These are phyloP conservation scores for Clarias fuscus DNA, from an alignment of 2,797 vertebrate genomes.

Conservation along the genomic window DNA sequence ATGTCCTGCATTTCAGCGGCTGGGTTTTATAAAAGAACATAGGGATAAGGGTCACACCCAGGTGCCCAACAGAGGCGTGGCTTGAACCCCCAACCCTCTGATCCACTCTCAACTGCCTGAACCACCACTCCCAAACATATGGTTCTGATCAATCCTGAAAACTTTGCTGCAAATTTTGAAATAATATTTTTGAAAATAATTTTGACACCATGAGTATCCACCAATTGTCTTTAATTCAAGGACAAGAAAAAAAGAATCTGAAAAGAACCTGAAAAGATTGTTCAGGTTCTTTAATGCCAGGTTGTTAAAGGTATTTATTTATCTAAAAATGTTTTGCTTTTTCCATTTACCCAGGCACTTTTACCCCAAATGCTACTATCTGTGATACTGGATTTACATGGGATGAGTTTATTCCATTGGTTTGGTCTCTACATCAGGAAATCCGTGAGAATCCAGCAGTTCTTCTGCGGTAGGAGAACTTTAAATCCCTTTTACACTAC, in stretches of 20 bases:
- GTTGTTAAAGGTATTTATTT: neutral
- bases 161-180: neutral
- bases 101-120: no score
- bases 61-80: no score
- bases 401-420: conserved; percentile 60
- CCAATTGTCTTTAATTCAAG: neutral
- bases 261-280: neutral
- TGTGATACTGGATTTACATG: conserved; percentile 70
- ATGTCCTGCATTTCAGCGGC: no score
- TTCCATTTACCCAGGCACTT: conserved; percentile 60
- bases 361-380: conserved; percentile 31
- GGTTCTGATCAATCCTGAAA: neutral
- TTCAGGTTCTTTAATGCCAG: neutral
- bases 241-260: neutral
- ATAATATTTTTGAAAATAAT: neutral
- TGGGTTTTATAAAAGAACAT: no score
- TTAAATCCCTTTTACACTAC: neutral
- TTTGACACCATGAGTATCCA: neutral
- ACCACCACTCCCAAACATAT: neutral
- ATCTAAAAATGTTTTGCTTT: neutral
- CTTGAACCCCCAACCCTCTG: no score
- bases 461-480: conserved; percentile 67
- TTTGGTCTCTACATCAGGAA: conserved; percentile 57
- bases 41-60: no score
- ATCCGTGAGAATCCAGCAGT: conserved; percentile 51